Conservation (phyloP, 2,113 vertebrate species). For the Tychaedon coryphoeus region DNA sequence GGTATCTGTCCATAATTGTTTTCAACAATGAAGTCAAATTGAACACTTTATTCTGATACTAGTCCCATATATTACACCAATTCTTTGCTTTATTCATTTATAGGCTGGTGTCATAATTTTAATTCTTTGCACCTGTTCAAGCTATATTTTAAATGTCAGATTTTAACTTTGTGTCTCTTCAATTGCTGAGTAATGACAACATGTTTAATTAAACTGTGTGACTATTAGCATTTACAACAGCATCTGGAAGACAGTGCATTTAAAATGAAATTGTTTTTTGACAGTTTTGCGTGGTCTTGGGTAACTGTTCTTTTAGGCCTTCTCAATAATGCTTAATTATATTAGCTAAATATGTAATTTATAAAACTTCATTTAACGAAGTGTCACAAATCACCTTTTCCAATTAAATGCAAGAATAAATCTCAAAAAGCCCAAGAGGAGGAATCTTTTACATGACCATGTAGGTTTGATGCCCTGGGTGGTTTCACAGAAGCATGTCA, state of each 20-base stretch:
- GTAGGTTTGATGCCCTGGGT: background rate
- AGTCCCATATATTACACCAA: too few species aligned
- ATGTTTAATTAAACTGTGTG: background rate
- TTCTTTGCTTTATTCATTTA: background rate
- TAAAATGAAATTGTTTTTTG: background rate
- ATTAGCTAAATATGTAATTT: background rate
- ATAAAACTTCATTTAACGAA: background rate
- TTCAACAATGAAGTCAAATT: background rate
- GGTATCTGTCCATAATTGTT: background rate
- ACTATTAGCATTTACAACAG: background rate
- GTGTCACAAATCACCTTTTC: background rate
- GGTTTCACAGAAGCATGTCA: background rate
- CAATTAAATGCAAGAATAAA: background rate
- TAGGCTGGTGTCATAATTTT: background rate
- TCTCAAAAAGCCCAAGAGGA: background rate
- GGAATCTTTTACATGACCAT: background rate
- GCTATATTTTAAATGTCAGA: background rate
- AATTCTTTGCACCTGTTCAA: background rate
- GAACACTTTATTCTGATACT: too few species aligned
- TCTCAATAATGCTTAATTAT: background rate
- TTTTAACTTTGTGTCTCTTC: background rate
- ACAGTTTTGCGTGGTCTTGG: background rate
- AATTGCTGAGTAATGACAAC: background rate
- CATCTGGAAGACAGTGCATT: background rate
- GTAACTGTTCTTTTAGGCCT: background rate